Evolutionary conservation across 2,797 vertebrate genomes (phyloP).

Genomic region (Lepus oiostolus): DNA sequence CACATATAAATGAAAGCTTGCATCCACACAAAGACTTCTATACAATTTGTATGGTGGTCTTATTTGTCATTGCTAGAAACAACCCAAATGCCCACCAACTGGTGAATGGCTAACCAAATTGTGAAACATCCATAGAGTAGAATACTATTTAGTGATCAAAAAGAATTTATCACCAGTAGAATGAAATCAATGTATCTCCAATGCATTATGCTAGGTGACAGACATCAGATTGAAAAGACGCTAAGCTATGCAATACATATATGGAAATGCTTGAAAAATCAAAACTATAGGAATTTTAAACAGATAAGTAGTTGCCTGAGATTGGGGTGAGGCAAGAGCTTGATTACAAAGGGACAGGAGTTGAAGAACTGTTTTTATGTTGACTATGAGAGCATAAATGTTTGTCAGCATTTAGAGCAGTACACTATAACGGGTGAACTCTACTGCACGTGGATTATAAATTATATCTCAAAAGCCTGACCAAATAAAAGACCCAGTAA

Average conservation of each 20-base stretch:
- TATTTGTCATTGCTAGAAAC: background rate
- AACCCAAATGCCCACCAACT: background rate
- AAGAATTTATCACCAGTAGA: background rate
- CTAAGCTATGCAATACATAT: background rate
- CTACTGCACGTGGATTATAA: background rate
- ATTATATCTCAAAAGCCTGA: background rate
- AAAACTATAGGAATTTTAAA: background rate
- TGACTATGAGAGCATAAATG: background rate
- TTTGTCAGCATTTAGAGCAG: background rate
- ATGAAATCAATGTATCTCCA: background rate
- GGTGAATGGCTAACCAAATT: conserved; percentile 1
- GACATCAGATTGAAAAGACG: background rate
- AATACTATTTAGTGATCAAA: background rate
- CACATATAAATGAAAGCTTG: background rate
- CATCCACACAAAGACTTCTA: background rate
- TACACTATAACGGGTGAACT: background rate
- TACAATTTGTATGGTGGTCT: background rate
- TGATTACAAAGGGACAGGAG: background rate
- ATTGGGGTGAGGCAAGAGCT: background rate
- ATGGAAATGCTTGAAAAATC: background rate
- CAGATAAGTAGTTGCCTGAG: background rate
- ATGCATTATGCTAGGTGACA: background rate
- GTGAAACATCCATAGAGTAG: background rate
- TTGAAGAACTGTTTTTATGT: background rate
- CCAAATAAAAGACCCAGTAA: background rate